Base-by-base conservation (phyloP, 2,797 vertebrate genomes). In the Phrynocephalus forsythii region DNA sequence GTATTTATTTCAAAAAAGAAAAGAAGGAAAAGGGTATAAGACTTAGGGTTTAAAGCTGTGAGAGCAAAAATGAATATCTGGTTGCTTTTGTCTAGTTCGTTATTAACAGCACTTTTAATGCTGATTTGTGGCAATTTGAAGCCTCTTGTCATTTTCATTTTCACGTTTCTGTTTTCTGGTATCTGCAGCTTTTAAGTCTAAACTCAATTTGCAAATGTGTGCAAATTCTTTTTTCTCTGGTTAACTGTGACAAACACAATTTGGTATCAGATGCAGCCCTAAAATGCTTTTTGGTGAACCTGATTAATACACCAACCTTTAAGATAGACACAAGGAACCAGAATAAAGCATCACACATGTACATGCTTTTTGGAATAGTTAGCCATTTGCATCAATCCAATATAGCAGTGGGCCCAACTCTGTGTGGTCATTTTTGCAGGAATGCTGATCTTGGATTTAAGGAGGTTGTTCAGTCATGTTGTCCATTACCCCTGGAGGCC, bases 401-500 rank as follows among this genome's bases (percentile, higher is more conserved):
- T 8, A 8, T 2, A 86, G 77, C 60, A 88, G 28, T 92, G 79
- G 9, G 79, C 75, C 81, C 48, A 84, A 92, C 85, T 83, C 79
- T 93, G 82, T 92, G 88, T 90, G 92, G 90, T 93, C 91, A 91
- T 86, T 92, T 93, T 85, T 92, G 82, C 89, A 88, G 88, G 91
- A 91, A 91, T 88, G 86, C 44, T 87, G 83, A 88, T 91, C 76
- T 38, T 83, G 78, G 30, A 82, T 84, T 84, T 84, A 71, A 16
- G 60, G 16, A 22, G 90, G 87, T 87, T 87, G 72, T 93, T 92
- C 92, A 93, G 91, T 89, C 92, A 92, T 91, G 75, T 90, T 63
- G 79, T 76, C 91, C 86, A 85, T 87, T 93, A 88, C 80, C 79
- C 89, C 92, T 63, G 82, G 88, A 91, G 93, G 83, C 90, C 85